phyloP scores from a whole-genome alignment of 2,888 invertebrate genomes.

The Patella ulyssiponensis region DNA sequence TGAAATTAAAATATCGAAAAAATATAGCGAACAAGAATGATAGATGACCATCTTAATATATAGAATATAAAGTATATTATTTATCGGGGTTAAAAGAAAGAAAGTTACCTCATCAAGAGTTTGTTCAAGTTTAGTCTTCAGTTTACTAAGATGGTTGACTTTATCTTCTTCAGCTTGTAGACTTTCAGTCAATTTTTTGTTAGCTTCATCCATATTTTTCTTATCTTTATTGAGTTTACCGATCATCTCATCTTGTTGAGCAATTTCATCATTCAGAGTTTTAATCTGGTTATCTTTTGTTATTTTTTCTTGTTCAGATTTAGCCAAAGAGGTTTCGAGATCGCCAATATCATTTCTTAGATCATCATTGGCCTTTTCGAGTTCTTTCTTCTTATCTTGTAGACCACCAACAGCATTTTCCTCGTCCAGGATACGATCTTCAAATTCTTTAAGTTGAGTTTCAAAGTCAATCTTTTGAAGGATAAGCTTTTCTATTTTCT shows the following conservation, averaged over 20 bases:
- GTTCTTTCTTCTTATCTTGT: slow-evolving; percentile 95
- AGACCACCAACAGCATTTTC: slow-evolving; percentile 96
- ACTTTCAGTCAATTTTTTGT: slow-evolving; percentile 3
- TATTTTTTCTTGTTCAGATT: slow-evolving; percentile 32
- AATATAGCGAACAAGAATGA: too few relatives aligned
- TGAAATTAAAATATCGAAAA: too few relatives aligned
- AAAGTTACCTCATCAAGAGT: slow-evolving; percentile 4
- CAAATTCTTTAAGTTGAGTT: slow-evolving; percentile 93
- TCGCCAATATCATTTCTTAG: slow-evolving; percentile 98
- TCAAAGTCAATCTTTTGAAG: slow-evolving; percentile 98
- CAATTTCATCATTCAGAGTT: not conserved
- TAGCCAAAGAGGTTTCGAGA: slow-evolving; percentile 85
- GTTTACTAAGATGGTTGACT: not conserved
- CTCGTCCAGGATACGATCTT: slow-evolving; percentile 96
- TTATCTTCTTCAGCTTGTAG: slow-evolving; percentile 9
- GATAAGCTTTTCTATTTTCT: slow-evolving; percentile 92
- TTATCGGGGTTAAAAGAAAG: too few relatives aligned
- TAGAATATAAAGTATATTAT: too few relatives aligned
- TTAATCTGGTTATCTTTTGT: not conserved
- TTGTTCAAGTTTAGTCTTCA: slow-evolving; percentile 3
- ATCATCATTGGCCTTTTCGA: slow-evolving; percentile 93
- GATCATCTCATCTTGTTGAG: not conserved
- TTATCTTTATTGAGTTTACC: not conserved
- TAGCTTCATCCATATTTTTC: slow-evolving; percentile 5
- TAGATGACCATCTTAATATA: not conserved